Percentiles rank a stretch among this genome's conserved stretches.
Conservation (phyloP, 2,113 vertebrate genomes). For the Prionailurus bengalensis region DNA sequence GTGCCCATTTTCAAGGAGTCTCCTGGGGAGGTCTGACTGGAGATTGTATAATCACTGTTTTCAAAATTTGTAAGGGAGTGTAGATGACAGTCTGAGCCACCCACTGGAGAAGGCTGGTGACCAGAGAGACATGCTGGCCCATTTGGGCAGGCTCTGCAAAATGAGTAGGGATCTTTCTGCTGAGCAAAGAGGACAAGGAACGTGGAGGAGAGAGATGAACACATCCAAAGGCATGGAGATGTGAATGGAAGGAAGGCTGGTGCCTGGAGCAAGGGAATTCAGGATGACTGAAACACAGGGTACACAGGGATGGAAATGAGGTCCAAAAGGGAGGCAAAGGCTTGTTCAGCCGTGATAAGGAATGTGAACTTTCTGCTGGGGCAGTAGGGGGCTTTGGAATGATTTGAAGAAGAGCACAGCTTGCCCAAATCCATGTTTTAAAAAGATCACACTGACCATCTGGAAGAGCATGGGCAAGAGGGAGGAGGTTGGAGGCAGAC, state of each 20-base stretch:
- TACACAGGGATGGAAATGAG: background rate
- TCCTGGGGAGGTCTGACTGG: background rate
- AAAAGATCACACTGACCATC: background rate
- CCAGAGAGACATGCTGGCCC: background rate
- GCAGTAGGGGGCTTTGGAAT: background rate
- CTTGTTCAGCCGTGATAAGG: background rate
- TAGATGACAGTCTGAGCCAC: background rate
- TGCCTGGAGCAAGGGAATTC: background rate
- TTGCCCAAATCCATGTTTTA: background rate
- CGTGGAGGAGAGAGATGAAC: background rate
- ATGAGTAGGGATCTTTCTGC: background rate
- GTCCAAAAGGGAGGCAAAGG: background rate
- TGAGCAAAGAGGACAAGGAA: conserved; percentile 4
- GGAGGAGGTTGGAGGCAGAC: background rate
- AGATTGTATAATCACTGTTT: background rate
- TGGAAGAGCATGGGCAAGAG: background rate
- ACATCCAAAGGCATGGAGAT: background rate
- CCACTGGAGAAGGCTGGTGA: background rate
- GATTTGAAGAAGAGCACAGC: background rate
- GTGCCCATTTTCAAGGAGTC: background rate
- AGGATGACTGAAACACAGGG: background rate
- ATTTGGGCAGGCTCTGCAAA: background rate
- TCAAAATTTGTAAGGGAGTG: background rate
- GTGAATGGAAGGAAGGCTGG: background rate
- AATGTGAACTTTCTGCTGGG: background rate